Conservation (phyloP, 2,797 vertebrate genomes). For the Ciconia nigra region DNA sequence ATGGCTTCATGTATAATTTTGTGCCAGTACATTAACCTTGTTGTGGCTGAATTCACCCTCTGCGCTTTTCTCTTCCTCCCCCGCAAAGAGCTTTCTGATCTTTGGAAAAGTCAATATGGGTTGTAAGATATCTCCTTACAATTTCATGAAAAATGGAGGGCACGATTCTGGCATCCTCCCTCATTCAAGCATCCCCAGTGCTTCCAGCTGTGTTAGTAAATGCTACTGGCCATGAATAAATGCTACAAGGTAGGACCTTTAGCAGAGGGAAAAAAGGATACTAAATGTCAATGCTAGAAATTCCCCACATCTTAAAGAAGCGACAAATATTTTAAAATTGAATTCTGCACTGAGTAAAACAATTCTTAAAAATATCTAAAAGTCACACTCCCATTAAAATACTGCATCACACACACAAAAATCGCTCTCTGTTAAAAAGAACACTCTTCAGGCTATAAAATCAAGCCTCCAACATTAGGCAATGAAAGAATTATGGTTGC, state of each 20-base stretch:
- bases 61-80: background rate
- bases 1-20: conserved; percentile 20
- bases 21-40: conserved; percentile 13
- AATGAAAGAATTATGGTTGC: conserved; percentile 33
- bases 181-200: background rate
- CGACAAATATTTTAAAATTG: background rate
- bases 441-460: conserved; percentile 24
- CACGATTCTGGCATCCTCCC: background rate
- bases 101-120: conserved; percentile 24
- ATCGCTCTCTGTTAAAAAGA: background rate
- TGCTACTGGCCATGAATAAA: background rate
- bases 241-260: background rate
- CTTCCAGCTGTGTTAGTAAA: background rate
- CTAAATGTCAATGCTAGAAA: background rate
- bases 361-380: conserved; percentile 19
- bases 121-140: conserved; percentile 4
- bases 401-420: background rate
- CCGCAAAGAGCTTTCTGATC: background rate
- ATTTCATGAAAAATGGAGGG: background rate
- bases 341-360: conserved; percentile 20
- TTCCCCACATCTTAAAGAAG: background rate
- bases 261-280: background rate
- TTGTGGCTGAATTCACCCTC: conserved; percentile 3
- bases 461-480: conserved; percentile 19
- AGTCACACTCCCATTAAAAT: conserved; percentile 23